Evolutionary conservation across 2,113 vertebrate genomes (phyloP), one percentile per base, ranked within the genome.

Genomic region (Pelecanus crispus): DNA sequence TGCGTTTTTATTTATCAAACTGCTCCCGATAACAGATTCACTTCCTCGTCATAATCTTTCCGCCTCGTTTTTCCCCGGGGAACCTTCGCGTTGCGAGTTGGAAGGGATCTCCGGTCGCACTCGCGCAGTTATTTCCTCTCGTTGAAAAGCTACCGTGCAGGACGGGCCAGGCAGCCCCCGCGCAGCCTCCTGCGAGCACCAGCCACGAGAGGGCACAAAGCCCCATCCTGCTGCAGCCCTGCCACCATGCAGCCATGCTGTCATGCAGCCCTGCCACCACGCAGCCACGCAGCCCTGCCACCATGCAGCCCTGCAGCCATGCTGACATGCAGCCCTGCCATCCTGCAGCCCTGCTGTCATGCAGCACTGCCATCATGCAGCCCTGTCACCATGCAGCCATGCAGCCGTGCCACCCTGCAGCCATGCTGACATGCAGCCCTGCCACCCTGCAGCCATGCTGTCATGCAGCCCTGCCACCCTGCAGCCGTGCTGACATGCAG

Each of bases 151-250:
- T 19, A 5, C 77, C 0, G 58, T 6, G 61, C 14, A 5, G 78
- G 36, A 32, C 3, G 2, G 22, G 58, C 15, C 36, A 2, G 28
- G 28, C 52, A 63, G 84, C 50, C 9, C 40, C 58, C 0, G 47
- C 4, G 22, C 70, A 42, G 90, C 79, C 72, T 11, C 65, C 2
- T 40, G 61, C 61, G 15, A 58, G 88, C 34, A 6, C 21, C 75
- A 58, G 89, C 95, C 96, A 95, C 94, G 86, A 96, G 96, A 90
- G 96, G 96, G 96, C 94, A 88, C 88, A 96, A 90, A 91, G 95
- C 62, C 40, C 75, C 28, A 4, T 88, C 58, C 47, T 58, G 66
- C 68, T 36, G 68, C 68, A 18, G 50, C 74, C 31, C 4, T 34
- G 88, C 70, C 1, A 7, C 66, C 55, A 4, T n/a, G 53, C 53